Base-by-base conservation (phyloP, 2,797 vertebrate genomes). In the Epinephelus awoara region DNA sequence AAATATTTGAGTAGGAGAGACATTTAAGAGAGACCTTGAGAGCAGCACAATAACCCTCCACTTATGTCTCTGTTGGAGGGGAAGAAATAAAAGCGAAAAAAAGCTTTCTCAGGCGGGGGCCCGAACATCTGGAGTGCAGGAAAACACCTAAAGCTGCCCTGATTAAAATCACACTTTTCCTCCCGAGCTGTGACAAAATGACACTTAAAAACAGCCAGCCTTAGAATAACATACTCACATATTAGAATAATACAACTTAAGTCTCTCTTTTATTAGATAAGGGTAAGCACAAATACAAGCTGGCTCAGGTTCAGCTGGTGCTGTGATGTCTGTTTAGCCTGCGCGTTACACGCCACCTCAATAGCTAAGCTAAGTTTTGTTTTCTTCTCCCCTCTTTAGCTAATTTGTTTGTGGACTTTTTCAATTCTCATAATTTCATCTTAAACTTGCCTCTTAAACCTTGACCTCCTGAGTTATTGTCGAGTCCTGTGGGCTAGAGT, bases 361-460 rank as follows among this genome's bases (percentile, higher is more conserved):
- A n/a, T 57, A 79, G 80, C 83, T 58, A 69, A 81, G 72, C 85
- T 42, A 52, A 38, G 51, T 81, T 85, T 57, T 85, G 78, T 88
- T 92, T 93, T 86, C 80, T 87, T 90, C 86, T 84, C 69, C 71
- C 73, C 85, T 88, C 88, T 92, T 92, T 89, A 87, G 75, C 85
- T 96, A 93, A 97, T 97, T 97, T 97, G 96, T 96, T 92, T 92
- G 95, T 97, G 96, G 96, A 95, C 95, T 94, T 95, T 96, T 96
- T 96, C 95, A 96, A 96, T 97, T 96, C 95, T 94, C 95, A 91
- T 94, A 94, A 96, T 96, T 96, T 96, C 93, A 96, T 96, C 77
- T 89, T 94, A 93, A 82, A 94, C 96, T 94, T 96, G 94, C 96
- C 96, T 95, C 92, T 94, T 93, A 91, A 94, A 96, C 97, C 95